Evolutionary conservation across 2,888 invertebrate species (phyloP).

Genomic region (Blera fallax): DNA sequence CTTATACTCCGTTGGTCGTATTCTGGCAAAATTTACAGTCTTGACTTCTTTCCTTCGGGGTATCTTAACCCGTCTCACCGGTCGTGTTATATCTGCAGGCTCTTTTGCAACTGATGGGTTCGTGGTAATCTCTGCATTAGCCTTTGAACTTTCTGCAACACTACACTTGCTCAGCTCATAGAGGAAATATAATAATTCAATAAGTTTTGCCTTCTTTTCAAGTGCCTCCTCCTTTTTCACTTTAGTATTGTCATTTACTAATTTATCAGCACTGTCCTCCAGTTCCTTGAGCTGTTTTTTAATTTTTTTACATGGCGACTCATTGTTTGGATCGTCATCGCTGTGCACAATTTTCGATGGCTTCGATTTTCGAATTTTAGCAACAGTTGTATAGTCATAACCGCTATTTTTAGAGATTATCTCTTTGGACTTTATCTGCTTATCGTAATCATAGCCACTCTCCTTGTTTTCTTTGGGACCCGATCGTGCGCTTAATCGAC

Average conservation of each 20-base stretch:
- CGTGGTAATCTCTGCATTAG: not conserved
- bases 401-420: not conserved
- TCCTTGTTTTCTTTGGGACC: slow-evolving; percentile 28
- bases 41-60: slow-evolving; percentile 32
- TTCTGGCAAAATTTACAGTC: not conserved
- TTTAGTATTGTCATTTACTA: not conserved
- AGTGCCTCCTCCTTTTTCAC: not conserved
- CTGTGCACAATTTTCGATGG: not conserved
- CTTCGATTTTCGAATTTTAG: slow-evolving; percentile 35
- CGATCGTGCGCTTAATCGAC: slow-evolving; percentile 1
- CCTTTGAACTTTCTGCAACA: not conserved
- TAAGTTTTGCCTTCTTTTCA: slow-evolving; percentile 74
- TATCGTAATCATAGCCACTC: slow-evolving; percentile 23
- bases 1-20: not conserved
- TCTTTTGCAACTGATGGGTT: not conserved
- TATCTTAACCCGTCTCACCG: slow-evolving; percentile 36
- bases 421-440: not conserved
- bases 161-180: slow-evolving; percentile 74
- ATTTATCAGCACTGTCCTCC: slow-evolving; percentile 3
- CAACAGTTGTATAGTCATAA: not conserved
- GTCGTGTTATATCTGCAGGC: not conserved
- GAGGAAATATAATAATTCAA: slow-evolving; percentile 76
- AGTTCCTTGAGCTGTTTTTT: slow-evolving; percentile 50
- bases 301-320: slow-evolving; percentile 35
- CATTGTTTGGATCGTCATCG: not conserved